Evolutionary conservation across 92 coral and sea anemone genomes (phyloP).

Genomic region (Actinernus sp.): DNA sequence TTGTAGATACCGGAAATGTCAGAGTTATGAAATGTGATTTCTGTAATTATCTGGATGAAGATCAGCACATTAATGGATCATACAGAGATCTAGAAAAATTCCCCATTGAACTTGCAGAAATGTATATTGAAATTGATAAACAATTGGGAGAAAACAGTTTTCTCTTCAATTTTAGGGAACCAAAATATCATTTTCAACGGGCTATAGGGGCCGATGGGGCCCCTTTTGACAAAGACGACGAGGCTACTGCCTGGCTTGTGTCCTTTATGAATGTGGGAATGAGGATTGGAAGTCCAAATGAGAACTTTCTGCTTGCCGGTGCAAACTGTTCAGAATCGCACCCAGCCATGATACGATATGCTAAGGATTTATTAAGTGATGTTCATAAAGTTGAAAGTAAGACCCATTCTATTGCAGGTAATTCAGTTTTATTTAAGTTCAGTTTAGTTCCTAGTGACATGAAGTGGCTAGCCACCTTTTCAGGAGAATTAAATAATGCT

Average conservation of each 20-base stretch:
- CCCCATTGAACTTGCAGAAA: conserved; percentile 18
- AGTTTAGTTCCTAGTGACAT: conserved; percentile 46
- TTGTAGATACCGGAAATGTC: no score
- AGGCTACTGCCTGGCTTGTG: conserved; percentile 20
- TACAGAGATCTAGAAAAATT: conserved; percentile 25
- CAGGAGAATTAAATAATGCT: conserved; percentile 64
- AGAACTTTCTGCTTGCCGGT: conserved; percentile 10
- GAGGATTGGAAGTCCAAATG: conserved; percentile 13
- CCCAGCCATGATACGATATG: conserved; percentile 40
- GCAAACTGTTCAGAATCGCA: conserved; percentile 40
- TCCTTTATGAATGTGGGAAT: conserved; percentile 15
- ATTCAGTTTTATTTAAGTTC: conserved; percentile 48
- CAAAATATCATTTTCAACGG: conserved; percentile 2
- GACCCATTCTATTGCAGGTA: conserved; percentile 43
- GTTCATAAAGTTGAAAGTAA: conserved; percentile 39
- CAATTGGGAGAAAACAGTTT: conserved; percentile 18
- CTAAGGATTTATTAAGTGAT: conserved; percentile 45
- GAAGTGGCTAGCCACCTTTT: conserved; percentile 51
- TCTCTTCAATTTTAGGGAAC: conserved; percentile 11
- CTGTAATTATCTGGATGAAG: conserved; percentile 34
- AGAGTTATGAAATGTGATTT: no score
- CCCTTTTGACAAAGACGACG: conserved; percentile 24
- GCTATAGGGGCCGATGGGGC: conserved; percentile 24
- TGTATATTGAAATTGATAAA: conserved; percentile 31
- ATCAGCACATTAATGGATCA: conserved; percentile 21